Conservation (phyloP, 1,140 invertebrate genomes). For the Magallana angulata region DNA sequence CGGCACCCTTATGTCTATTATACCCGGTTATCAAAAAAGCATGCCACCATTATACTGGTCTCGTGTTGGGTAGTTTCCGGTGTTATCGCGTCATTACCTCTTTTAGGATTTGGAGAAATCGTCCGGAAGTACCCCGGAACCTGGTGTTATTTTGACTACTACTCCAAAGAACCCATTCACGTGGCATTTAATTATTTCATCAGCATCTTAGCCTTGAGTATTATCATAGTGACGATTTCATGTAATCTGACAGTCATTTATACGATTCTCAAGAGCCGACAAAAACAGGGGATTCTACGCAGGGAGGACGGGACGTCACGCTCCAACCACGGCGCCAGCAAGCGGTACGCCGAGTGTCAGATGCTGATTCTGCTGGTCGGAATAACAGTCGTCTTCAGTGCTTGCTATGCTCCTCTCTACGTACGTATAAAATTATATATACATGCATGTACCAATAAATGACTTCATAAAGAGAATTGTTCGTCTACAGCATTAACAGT, state of each 20-base stretch:
- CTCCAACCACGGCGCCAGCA: slow-evolving; percentile 66
- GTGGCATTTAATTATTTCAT: slow-evolving; percentile 73
- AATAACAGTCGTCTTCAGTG: slow-evolving; percentile 79
- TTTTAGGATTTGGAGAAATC: slow-evolving; percentile 77
- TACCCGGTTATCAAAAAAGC: slow-evolving; percentile 72
- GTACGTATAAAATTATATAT: slow-evolving; percentile 68
- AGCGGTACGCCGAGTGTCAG: slow-evolving; percentile 78
- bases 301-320: slow-evolving; percentile 59
- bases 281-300: slow-evolving; percentile 64
- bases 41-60: slow-evolving; percentile 71
- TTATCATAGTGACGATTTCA: slow-evolving; percentile 71
- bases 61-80: slow-evolving; percentile 73
- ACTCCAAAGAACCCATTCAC: slow-evolving; percentile 63
- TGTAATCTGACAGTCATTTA: slow-evolving; percentile 76
- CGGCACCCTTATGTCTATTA: slow-evolving; percentile 79
- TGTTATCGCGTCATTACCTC: slow-evolving; percentile 76
- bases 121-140: slow-evolving; percentile 76
- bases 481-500: too few relatives aligned
- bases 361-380: slow-evolving; percentile 79
- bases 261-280: slow-evolving; percentile 70
- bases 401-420: slow-evolving; percentile 79
- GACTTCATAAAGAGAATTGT: too few relatives aligned
- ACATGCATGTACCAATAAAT: too few relatives aligned
- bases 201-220: slow-evolving; percentile 69
- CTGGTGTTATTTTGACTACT: slow-evolving; percentile 80